A percentile compares a stretch with the other conserved stretches of the same genome.
Conservation (phyloP, 2,888 invertebrate species). For the Volucella inanis region DNA sequence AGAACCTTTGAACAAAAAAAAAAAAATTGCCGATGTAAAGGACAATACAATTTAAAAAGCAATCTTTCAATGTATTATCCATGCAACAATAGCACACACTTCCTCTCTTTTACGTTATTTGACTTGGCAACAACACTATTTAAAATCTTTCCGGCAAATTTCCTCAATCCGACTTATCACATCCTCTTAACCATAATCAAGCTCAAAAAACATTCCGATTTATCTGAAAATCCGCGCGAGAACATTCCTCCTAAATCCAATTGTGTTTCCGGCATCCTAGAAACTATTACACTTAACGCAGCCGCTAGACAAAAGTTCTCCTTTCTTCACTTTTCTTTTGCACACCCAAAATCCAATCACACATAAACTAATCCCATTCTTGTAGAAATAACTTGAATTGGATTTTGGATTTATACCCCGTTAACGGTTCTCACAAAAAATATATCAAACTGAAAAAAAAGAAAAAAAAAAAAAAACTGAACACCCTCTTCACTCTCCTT, state of each 20-base stretch:
- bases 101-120: no score
- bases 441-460: conserved; percentile 22
- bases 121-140: no score
- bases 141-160: no score
- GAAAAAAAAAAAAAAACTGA: neutral
- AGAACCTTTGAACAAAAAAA: no score
- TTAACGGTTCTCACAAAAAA: conserved; percentile 59
- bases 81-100: no score
- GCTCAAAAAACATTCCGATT: conserved; percentile 19
- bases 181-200: conserved; percentile 52
- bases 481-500: no score
- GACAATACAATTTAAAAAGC: no score
- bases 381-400: conserved; percentile 67
- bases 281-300: conserved; percentile 54
- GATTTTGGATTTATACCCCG: conserved; percentile 71
- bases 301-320: conserved; percentile 32
- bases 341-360: conserved; percentile 64
- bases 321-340: neutral
- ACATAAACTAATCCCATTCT: conserved; percentile 74
- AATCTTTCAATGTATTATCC: no score
- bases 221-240: conserved; percentile 52
- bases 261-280: conserved; percentile 37
- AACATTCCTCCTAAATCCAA: conserved; percentile 56
- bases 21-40: no score
- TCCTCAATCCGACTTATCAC: no score